Base-by-base conservation (phyloP, 2,797 vertebrate species). In the Champsocephalus gunnari region DNA sequence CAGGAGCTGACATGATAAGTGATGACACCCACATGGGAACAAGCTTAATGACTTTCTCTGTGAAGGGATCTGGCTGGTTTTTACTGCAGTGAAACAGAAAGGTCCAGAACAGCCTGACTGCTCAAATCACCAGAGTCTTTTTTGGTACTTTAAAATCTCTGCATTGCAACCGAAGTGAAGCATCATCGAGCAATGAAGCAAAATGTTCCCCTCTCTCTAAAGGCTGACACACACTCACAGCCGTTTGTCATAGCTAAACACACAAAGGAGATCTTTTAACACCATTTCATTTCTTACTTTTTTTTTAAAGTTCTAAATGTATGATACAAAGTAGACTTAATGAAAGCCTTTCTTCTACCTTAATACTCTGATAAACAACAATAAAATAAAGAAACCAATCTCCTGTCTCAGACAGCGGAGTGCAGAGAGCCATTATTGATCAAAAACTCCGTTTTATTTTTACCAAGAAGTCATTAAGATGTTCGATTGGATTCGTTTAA, bases 11-110 rank as follows among this genome's bases (percentile, higher is more conserved):
- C 81, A 87, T 87, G 89, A 89, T 88, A 90, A 89, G 87, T 85
- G 89, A 90, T 87, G 89, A 90, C 79, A 88, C 77, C 87, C 86
- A 85, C 81, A 75, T 80, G 87, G 85, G 90, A 90, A 81, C 71
- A 49, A 75, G 80, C 86, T 87, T 90, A 91, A 93, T 92, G 86
- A 92, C 82, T 90, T 87, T 89, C 71, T 47, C 73, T 50, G 77
- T 51, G 66, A 69, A 78, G 81, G 67, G 80, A 86, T 74, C 60
- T 45, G 77, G 73, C 74, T 82, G 71, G 68, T 80, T 81, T 90
- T 89, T 74, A 81, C 86, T 73, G 85, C 87, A 78, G 73, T 66
- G 59, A 85, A 88, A 82, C 73, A 78, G 69, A 83, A 74, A 81
- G 53, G 74, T 65, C 64, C 69, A 66, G 79, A 71, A 82, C 62